phyloP scores from a whole-genome alignment of 2,797 vertebrate species.

The Buphagus erythrorhynchus region DNA sequence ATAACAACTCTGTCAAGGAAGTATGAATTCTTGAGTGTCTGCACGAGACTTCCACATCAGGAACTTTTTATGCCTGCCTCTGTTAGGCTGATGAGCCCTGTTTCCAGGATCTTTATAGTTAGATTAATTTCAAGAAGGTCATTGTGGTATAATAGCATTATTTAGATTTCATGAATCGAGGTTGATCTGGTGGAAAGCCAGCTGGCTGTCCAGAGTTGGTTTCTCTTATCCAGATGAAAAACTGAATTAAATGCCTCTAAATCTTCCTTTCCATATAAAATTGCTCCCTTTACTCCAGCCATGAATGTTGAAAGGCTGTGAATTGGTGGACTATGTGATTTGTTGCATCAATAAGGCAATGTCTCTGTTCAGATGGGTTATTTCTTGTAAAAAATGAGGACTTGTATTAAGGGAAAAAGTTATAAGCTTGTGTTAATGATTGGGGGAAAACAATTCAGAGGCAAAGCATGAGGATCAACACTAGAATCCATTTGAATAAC shows the following conservation, averaged over 20 bases:
- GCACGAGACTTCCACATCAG: neutral
- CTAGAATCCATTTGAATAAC: constrained; percentile 59
- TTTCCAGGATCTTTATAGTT: neutral
- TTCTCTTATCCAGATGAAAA: constrained; percentile 15
- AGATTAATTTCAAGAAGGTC: neutral
- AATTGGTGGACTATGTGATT: neutral
- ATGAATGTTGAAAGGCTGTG: constrained; percentile 19
- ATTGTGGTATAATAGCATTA: neutral
- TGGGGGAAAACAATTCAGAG: neutral
- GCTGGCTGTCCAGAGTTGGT: neutral
- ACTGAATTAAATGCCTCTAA: constrained; percentile 3
- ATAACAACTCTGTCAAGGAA: neutral
- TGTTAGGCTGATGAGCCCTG: neutral
- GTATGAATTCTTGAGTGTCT: neutral
- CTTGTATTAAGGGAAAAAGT: neutral
- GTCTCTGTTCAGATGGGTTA: neutral
- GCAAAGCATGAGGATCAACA: constrained; percentile 20
- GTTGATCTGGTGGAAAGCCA: neutral
- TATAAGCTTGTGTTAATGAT: neutral
- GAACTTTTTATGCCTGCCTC: neutral
- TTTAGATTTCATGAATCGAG: constrained; percentile 1
- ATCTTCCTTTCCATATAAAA: constrained; percentile 21
- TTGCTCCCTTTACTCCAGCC: neutral
- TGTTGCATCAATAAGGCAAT: neutral
- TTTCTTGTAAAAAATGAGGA: neutral